Evolutionary conservation across 2,888 invertebrate species (phyloP).

Genomic region (Scotopteryx bipunctaria): DNA sequence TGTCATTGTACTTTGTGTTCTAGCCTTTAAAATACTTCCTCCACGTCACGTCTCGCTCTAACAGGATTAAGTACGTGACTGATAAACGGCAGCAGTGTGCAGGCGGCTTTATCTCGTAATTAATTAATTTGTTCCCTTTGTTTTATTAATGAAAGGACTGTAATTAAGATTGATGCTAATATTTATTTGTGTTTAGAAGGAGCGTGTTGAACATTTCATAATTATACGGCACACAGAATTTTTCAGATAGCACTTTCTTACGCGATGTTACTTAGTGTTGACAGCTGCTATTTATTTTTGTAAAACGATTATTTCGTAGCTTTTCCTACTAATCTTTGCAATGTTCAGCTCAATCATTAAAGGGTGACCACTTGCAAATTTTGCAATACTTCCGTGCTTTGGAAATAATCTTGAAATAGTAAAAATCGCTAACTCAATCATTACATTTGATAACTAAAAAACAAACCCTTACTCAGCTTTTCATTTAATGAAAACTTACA

Average conservation of each 20-base stretch:
- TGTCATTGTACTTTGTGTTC: not conserved
- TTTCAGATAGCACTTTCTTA: slow-evolving; percentile 4
- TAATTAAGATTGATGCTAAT: slow-evolving; percentile 35
- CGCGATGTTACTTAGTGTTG: not conserved
- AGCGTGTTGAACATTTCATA: slow-evolving; percentile 12
- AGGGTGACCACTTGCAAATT: too few species aligned
- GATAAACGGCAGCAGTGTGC: slow-evolving; percentile 29
- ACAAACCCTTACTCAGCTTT: not conserved
- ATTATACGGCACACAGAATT: not conserved
- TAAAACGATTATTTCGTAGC: too few species aligned
- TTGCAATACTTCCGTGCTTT: too few species aligned
- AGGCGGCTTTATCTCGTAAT: slow-evolving; percentile 31
- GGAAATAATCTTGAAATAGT: too few species aligned
- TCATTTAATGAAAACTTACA: not conserved
- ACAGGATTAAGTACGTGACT: slow-evolving; percentile 44
- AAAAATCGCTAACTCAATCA: too few species aligned
- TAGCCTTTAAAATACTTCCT: not conserved
- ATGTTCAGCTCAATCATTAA: too few species aligned
- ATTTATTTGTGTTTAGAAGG: slow-evolving; percentile 21
- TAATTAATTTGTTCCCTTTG: slow-evolving; percentile 39
- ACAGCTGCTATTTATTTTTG: too few species aligned
- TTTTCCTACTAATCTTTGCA: too few species aligned
- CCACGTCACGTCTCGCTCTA: slow-evolving; percentile 34
- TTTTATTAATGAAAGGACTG: slow-evolving; percentile 31
- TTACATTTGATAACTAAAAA: not conserved